phyloP scores from a whole-genome alignment of 2,113 vertebrate species.

The Tupaia chinensis region DNA sequence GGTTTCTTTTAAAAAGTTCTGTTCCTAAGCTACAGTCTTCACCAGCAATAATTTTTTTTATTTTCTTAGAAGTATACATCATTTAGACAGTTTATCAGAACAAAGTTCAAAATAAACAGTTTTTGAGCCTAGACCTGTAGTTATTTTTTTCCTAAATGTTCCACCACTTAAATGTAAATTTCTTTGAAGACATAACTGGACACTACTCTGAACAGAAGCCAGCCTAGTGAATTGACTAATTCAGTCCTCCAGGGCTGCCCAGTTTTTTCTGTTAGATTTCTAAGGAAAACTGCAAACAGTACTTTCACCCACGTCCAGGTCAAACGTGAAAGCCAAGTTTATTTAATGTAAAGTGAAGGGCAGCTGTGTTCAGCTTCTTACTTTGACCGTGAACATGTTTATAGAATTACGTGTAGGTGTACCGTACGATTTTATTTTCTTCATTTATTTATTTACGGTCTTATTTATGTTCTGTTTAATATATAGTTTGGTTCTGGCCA shows the following conservation, averaged over 20 bases:
- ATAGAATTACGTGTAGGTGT: slow-evolving; percentile 88
- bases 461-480: slow-evolving; percentile 93
- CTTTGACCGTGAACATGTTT: slow-evolving; percentile 87
- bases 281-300: slow-evolving; percentile 64
- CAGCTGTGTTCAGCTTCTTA: slow-evolving; percentile 84
- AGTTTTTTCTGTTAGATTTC: slow-evolving; percentile 41
- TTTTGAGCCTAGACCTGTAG: slow-evolving; percentile 71
- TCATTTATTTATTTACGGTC: slow-evolving; percentile 92
- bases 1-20: neutral
- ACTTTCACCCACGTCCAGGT: slow-evolving; percentile 81
- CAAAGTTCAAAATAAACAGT: slow-evolving; percentile 71
- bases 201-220: slow-evolving; percentile 44
- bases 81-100: slow-evolving; percentile 68
- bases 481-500: slow-evolving; percentile 91
- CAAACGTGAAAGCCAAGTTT: slow-evolving; percentile 84
- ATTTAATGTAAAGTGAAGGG: slow-evolving; percentile 89
- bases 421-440: slow-evolving; percentile 88
- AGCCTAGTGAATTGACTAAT: slow-evolving; percentile 27
- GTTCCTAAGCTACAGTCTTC: slow-evolving; percentile 28
- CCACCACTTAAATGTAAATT: slow-evolving; percentile 20
- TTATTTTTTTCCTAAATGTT: slow-evolving; percentile 51
- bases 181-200: slow-evolving; percentile 25
- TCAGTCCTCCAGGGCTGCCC: slow-evolving; percentile 47
- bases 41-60: slow-evolving; percentile 36
- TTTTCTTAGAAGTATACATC: slow-evolving; percentile 48